Evolutionary conservation across 2,888 invertebrate genomes (phyloP).

Genomic region (Lucinisca nassula): DNA sequence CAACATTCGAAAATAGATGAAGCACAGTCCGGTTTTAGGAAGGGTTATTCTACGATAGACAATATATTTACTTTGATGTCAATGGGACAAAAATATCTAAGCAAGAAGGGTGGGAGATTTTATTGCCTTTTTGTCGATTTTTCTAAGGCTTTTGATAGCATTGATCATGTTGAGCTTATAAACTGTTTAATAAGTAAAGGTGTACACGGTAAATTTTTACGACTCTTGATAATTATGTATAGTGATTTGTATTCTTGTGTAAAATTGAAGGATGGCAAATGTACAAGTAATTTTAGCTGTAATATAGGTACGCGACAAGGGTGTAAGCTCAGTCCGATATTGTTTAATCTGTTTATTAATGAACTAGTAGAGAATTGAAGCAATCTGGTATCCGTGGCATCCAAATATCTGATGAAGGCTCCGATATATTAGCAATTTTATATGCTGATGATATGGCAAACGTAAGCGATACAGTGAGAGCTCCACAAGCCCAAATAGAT

Average conservation of each 20-base stretch:
- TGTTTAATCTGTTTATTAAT: constrained; percentile 9
- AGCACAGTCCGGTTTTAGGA: neutral
- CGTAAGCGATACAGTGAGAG: constrained; percentile 1
- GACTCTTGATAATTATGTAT: neutral
- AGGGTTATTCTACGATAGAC: neutral
- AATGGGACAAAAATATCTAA: neutral
- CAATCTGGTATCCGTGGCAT: neutral
- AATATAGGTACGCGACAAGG: constrained; percentile 16
- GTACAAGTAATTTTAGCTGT: neutral
- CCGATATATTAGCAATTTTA: neutral
- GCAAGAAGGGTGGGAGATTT: neutral
- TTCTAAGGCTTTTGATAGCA: constrained; percentile 1
- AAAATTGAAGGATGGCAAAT: neutral
- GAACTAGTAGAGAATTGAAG: neutral
- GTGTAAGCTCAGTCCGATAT: neutral
- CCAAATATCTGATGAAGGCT: neutral
- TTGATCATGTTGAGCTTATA: neutral
- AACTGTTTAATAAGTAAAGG: neutral
- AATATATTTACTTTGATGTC: neutral
- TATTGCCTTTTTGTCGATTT: neutral
- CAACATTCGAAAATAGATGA: neutral
- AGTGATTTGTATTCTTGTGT: neutral
- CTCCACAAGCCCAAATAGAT: neutral
- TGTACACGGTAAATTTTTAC: neutral
- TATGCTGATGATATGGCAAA: constrained; percentile 11